Evolutionary conservation across 1,140 invertebrate genomes (phyloP).

Genomic region (Thaumatotibia leucotreta): DNA sequence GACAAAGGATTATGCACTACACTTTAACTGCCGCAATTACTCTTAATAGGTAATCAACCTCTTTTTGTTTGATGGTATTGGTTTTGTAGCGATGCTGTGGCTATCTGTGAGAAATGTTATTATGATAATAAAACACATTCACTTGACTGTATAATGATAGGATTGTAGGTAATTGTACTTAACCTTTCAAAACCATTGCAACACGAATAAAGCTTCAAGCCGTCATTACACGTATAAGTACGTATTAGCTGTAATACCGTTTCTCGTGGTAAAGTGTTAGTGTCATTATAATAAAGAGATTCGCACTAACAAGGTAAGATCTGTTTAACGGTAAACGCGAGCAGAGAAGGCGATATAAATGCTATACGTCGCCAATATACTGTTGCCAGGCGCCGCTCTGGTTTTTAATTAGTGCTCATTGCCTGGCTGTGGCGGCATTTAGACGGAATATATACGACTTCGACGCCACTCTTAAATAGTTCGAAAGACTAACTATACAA

Average conservation of each 20-base stretch:
- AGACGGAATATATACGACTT: not conserved
- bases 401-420: slow-evolving; percentile 13
- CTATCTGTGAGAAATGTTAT: too few species aligned
- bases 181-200: too few species aligned
- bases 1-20: too few species aligned
- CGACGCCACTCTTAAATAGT: not conserved
- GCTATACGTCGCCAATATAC: slow-evolving; percentile 12
- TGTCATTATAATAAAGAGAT: not conserved
- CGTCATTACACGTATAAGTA: too few species aligned
- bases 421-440: not conserved
- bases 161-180: too few species aligned
- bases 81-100: too few species aligned
- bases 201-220: too few species aligned
- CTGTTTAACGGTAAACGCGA: slow-evolving; percentile 2
- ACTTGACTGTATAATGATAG: too few species aligned
- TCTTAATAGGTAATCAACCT: too few species aligned
- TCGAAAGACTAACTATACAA: not conserved
- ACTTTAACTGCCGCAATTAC: too few species aligned
- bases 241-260: not conserved
- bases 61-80: too few species aligned
- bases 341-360: slow-evolving; percentile 12
- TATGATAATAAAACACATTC: too few species aligned
- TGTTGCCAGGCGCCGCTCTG: slow-evolving; percentile 9
- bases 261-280: not conserved
- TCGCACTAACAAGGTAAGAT: slow-evolving; percentile 3